These are phyloP conservation scores for Pachyuromys duprasi DNA, from an alignment of 2,797 vertebrate species.

Conservation along the genomic window DNA sequence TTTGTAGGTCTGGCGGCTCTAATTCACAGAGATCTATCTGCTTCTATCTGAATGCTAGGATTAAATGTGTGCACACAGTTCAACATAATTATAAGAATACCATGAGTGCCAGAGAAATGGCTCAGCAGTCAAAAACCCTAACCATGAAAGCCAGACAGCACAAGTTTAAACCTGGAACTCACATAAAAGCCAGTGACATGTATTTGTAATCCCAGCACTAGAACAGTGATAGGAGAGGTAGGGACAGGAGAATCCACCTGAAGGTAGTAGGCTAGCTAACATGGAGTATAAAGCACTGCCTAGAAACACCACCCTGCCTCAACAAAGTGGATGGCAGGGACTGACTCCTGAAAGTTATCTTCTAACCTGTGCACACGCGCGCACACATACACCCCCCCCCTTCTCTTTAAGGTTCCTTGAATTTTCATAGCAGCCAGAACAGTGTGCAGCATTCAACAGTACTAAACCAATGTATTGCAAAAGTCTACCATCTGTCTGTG, in stretches of 20 bases:
- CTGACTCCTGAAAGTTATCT: not conserved
- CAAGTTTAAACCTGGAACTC: not conserved
- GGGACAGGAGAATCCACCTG: too few relatives aligned
- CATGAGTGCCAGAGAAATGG: not conserved
- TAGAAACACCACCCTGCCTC: not conserved
- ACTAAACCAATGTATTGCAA: conserved; percentile 17
- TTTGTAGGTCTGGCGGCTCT: not conserved
- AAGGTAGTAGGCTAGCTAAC: not conserved
- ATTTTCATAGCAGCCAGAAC: not conserved
- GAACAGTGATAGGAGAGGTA: not conserved
- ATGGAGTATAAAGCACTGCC: not conserved
- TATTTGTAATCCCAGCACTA: not conserved
- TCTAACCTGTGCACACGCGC: not conserved
- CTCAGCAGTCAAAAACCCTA: not conserved
- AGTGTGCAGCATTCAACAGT: not conserved
- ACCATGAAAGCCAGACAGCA: not conserved
- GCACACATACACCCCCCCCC: not conserved
- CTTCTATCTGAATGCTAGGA: not conserved
- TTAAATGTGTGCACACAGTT: not conserved
- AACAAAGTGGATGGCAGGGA: not conserved
- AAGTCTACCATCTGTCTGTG: not conserved
- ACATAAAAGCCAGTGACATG: not conserved
- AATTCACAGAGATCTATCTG: not conserved
- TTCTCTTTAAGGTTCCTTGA: not conserved
- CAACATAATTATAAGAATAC: not conserved